Percentiles rank a stretch among this genome's conserved stretches.
phyloP scores from a whole-genome alignment of 2,113 vertebrate species.

The Macaca fascicularis region T2T-MFA8v1.1 NC_088377.1:184591001-184591500 shows the following conservation, averaged over 20 bases:
- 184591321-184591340: no score
- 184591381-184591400: background rate
- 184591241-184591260: background rate
- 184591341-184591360: accelerated
- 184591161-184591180: background rate
- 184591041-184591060: background rate
- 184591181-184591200: no score
- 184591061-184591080: background rate
- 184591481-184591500: background rate
- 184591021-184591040: background rate
- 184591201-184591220: background rate
- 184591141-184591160: background rate
- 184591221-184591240: background rate
- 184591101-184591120: background rate
- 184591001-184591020: background rate
- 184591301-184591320: background rate
- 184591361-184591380: accelerated
- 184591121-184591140: background rate
- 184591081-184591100: accelerated
- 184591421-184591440: accelerated
- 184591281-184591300: background rate
- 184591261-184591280: background rate
- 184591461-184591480: background rate
- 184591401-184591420: accelerated
- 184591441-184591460: no score